Percentiles rank a stretch among this genome's conserved stretches.
Conservation (phyloP, 2,888 invertebrate species). For the Brenthis ino region DNA sequence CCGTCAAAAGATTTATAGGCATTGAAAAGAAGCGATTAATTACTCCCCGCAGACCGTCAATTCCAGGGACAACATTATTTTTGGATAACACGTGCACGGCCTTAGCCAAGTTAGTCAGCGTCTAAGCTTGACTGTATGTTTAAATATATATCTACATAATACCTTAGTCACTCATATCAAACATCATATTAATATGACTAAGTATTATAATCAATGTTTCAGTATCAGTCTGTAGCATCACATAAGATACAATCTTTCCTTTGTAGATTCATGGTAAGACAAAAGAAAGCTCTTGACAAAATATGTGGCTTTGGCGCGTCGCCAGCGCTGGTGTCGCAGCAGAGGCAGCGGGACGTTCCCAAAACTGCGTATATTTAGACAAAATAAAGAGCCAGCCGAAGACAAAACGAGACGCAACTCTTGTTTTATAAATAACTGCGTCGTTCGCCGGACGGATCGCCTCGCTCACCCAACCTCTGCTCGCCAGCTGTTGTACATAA, state of each 20-base stretch:
- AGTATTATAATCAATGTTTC: too few species aligned
- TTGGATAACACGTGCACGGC: slow-evolving; percentile 57
- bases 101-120: slow-evolving; percentile 43
- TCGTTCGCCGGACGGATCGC: slow-evolving; percentile 78
- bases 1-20: slow-evolving; percentile 45
- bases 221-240: too few species aligned
- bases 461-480: slow-evolving; percentile 72
- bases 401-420: slow-evolving; percentile 82
- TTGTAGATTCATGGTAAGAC: slow-evolving; percentile 49
- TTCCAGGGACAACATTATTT: slow-evolving; percentile 61
- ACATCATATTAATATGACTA: too few species aligned
- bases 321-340: slow-evolving; percentile 75
- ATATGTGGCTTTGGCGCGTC: slow-evolving; percentile 67
- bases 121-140: slow-evolving; percentile 11
- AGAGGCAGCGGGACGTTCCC: slow-evolving; percentile 75
- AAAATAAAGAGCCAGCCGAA: slow-evolving; percentile 82
- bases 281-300: slow-evolving; percentile 69
- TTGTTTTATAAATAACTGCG: slow-evolving; percentile 80
- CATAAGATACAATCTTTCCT: slow-evolving; percentile 33
- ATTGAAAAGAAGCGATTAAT: slow-evolving; percentile 52
- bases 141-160: too few species aligned
- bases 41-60: slow-evolving; percentile 44
- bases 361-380: slow-evolving; percentile 83
- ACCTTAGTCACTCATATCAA: too few species aligned
- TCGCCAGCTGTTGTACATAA: slow-evolving; percentile 80